Evolutionary conservation across 2,797 vertebrate species (phyloP).

Genomic region (Capromys pilorides): DNA sequence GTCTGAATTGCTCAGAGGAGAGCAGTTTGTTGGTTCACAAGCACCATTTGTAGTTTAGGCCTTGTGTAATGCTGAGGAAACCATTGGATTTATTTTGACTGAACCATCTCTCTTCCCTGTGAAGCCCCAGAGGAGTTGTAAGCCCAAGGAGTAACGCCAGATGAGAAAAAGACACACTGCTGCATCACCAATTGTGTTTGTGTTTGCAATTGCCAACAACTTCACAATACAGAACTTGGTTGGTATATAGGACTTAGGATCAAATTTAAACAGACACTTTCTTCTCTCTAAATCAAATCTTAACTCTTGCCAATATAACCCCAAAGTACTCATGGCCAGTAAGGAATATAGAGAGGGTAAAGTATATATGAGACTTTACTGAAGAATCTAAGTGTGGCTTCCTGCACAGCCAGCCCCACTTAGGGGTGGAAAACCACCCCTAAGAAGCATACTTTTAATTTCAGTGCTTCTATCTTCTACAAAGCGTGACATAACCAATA

Average conservation of each 20-base stretch:
- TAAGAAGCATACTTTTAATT: neutral
- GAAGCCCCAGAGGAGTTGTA: neutral
- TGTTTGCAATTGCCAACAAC: neutral
- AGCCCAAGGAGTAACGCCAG: conserved; percentile 20
- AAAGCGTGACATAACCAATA: neutral
- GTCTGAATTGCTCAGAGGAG: neutral
- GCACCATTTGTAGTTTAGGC: neutral
- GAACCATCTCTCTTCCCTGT: neutral
- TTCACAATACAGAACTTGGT: neutral
- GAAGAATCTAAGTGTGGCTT: neutral
- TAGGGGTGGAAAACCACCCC: neutral
- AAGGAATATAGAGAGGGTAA: neutral
- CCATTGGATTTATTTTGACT: neutral
- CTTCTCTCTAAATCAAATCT: neutral
- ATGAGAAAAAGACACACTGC: neutral
- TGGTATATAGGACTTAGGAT: neutral
- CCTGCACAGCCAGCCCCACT: neutral
- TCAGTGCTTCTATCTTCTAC: neutral
- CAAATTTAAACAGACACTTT: conserved; percentile 12
- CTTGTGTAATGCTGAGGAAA: neutral
- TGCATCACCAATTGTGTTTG: neutral
- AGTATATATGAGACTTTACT: neutral
- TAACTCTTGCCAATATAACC: neutral
- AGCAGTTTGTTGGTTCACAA: neutral
- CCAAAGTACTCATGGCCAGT: neutral